These are phyloP conservation scores for Gadus chalcogrammus DNA, from an alignment of 2,113 vertebrate species.

Conservation along the genomic window DNA sequence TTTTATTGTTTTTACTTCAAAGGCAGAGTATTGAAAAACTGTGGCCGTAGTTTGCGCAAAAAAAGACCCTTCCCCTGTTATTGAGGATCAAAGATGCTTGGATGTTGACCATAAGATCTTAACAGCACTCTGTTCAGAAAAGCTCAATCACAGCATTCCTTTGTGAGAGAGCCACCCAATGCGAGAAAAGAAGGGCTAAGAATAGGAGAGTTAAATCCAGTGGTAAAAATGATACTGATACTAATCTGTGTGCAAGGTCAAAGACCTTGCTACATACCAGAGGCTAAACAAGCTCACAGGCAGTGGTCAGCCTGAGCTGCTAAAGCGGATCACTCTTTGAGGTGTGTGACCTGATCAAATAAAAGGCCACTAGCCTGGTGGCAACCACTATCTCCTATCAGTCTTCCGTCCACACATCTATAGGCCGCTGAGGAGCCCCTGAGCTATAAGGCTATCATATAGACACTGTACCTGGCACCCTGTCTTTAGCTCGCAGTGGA, in stretches of 20 bases:
- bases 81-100: too few species aligned
- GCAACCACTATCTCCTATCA: conserved; percentile 61
- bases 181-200: conserved; percentile 36
- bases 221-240: conserved; percentile 70
- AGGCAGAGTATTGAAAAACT: too few species aligned
- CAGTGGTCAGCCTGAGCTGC: conserved; percentile 57
- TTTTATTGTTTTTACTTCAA: too few species aligned
- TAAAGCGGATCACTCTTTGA: conserved; percentile 64
- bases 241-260: conserved; percentile 76
- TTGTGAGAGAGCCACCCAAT: conserved; percentile 46
- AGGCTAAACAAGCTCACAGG: conserved; percentile 56
- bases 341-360: conserved; percentile 67
- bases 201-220: conserved; percentile 50
- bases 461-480: conserved; percentile 63
- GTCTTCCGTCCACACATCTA: conserved; percentile 63
- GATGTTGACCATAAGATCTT: conserved; percentile 9
- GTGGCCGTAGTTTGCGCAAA: too few species aligned
- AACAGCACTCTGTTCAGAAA: conserved; percentile 13
- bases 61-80: too few species aligned
- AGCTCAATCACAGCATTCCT: conserved; percentile 30
- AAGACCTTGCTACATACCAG: conserved; percentile 70
- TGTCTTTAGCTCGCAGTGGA: conserved; percentile 66
- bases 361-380: conserved; percentile 59
- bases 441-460: conserved; percentile 61
- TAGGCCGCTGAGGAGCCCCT: conserved; percentile 56